These are phyloP conservation scores for Ectemnius cavifrons DNA, from an alignment of 2,888 invertebrate species.

Conservation along the genomic window DNA sequence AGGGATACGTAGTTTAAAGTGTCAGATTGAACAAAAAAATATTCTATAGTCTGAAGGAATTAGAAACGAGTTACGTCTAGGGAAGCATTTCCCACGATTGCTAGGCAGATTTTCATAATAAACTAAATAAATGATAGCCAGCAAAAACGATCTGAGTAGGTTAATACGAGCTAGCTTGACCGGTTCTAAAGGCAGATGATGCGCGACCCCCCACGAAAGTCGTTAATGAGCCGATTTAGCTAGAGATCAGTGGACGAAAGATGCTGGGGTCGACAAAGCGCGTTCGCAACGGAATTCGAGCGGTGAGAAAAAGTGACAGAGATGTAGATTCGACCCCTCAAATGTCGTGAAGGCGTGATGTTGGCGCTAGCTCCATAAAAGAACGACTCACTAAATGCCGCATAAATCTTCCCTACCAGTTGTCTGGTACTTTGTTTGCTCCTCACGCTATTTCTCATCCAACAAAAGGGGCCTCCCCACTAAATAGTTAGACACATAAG, in stretches of 20 bases:
- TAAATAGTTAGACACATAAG: no score
- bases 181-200: slow-evolving; percentile 69
- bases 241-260: slow-evolving; percentile 69
- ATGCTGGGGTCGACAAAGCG: slow-evolving; percentile 31
- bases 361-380: slow-evolving; percentile 64
- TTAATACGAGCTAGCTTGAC: slow-evolving; percentile 48
- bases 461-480: no score
- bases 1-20: no score
- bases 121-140: slow-evolving; percentile 33
- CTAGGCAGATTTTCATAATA: background rate
- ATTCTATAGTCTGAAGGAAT: no score
- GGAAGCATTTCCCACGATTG: slow-evolving; percentile 11
- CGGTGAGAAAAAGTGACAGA: slow-evolving; percentile 38
- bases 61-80: no score
- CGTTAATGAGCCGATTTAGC: slow-evolving; percentile 77
- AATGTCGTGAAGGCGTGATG: slow-evolving; percentile 57
- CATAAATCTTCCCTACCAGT: slow-evolving; percentile 47
- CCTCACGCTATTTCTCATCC: slow-evolving; percentile 13
- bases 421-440: slow-evolving; percentile 12
- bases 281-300: slow-evolving; percentile 34
- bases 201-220: slow-evolving; percentile 71
- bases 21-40: no score
- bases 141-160: slow-evolving; percentile 44
- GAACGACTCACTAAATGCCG: slow-evolving; percentile 45
- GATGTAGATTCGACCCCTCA: slow-evolving; percentile 23